Evolutionary conservation across 2,888 invertebrate genomes (phyloP), one percentile per base, ranked within the genome.

Genomic region (Diabrotica balteata): DNA sequence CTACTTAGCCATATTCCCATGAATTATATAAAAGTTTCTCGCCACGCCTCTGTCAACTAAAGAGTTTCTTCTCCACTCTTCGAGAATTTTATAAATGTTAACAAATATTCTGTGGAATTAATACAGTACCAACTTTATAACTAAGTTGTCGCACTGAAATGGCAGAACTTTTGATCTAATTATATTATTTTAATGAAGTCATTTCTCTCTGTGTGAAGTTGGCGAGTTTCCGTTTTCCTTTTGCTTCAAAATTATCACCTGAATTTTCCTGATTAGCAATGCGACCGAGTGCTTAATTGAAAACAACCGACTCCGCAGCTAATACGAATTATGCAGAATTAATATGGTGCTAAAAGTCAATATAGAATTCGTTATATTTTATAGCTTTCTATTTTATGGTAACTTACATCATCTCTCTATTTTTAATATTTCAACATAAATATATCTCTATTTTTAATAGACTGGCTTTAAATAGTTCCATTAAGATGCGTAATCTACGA

Each of bases 61-160:
- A 42, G 53, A 43, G 9, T 42, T 55, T 58, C 50, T 57, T 45
- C 46, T 69, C 55, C 67, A 53, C 58, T 69, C 68, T 70, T 69
- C 70, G 68, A 68, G 75, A 74, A 75, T 79, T 78, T 79, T 76
- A 77, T 77, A 73, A 75, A 76, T 73, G 75, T 72, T 73, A 76
- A 75, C 76, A 77, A 75, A 78, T 76, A 74, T 72, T 72, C 69
- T 67, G 49, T 53, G 51, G 68, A 72, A 74, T 73, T 73, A 75
- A 76, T 76, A 70, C 71, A 73, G 69, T 68, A 69, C 63, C 68
- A 61, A 70, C 63, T 72, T 66, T 42, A 51, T 70, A 70, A 69
- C 67, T 64, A 72, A 67, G 63, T 72, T 67, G 59, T 54, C 66
- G 62, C 43, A 46, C 59, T 45, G 54, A 66, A 72, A 67, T 62